phyloP scores from a whole-genome alignment of 2,888 invertebrate species.

The Chrysolina americana region DNA sequence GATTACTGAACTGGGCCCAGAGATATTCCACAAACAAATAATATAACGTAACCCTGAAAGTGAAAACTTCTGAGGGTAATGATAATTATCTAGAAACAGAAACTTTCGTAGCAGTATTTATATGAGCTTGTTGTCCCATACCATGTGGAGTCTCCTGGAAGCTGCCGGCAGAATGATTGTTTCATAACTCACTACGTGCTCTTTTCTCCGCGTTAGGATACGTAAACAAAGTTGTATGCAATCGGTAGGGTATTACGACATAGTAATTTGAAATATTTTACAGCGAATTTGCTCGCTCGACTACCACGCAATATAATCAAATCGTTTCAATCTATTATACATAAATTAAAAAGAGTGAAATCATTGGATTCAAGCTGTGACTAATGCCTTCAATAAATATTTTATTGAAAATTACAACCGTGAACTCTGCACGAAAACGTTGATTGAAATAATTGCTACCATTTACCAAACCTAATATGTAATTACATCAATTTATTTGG shows the following conservation, averaged over 20 bases:
- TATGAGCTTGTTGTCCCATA: not conserved
- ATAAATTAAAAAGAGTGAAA: conserved; percentile 33
- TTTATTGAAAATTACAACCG: conserved; percentile 40
- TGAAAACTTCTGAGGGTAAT: too few relatives aligned
- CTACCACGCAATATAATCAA: conserved; percentile 31
- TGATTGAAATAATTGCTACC: conserved; percentile 41
- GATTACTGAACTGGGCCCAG: too few relatives aligned
- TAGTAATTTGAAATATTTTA: conserved; percentile 38
- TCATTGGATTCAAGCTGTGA: conserved; percentile 43
- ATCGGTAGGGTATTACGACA: conserved; percentile 36
- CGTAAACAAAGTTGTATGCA: conserved; percentile 40
- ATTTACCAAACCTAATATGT: conserved; percentile 34
- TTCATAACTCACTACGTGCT: conserved; percentile 10
- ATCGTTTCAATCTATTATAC: conserved; percentile 34
- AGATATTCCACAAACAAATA: too few relatives aligned
- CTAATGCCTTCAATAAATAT: conserved; percentile 40
- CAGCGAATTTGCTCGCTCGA: conserved; percentile 26
- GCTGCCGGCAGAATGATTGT: conserved; percentile 4
- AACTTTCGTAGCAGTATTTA: not conserved
- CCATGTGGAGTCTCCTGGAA: conserved; percentile 6
- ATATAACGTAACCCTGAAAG: too few relatives aligned
- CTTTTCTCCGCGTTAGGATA: conserved; percentile 34
- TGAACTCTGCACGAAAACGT: conserved; percentile 39
- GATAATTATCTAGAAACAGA: not conserved
- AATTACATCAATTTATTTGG: conserved; percentile 31